Evolutionary conservation across 1,140 invertebrate genomes (phyloP), one percentile per base, ranked within the genome.

Genomic region (Anoplolepis gracilipes): DNA sequence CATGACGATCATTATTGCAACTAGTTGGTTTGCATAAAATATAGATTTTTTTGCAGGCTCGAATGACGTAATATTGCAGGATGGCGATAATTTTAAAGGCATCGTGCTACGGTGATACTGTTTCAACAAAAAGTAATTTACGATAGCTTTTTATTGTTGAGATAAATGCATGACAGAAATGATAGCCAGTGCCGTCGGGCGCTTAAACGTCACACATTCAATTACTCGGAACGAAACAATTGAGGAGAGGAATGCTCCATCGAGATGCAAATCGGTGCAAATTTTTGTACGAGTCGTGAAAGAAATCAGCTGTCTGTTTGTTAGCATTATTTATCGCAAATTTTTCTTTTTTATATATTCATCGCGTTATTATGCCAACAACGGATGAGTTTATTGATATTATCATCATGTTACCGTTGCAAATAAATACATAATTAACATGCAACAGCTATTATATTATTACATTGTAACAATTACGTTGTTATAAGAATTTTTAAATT

Each of bases 181-280:
- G 59, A 85, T 77, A 85, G 77, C 30, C 28, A 30, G 28, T 30
- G 64, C 49, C n/a, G 36, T 16, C 64, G 77, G 49, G 25, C 33
- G 59, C 59, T 85, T 30, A 65, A 78, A 67, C 25, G 49, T 65
- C 73, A 33, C 36, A 59, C 42, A 42, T 46, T 87, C 72, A 73
- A 85, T 73, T 33, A 70, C 19, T 61, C 39, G 11, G 25, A 55
- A 42, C 67, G 28, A 76, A 76, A 86, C 65, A 85, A 85, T 77
- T 49, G 59, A 85, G 46, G 72, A 77, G 65, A 59, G 22, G 42
- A 55, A 33, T 62, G 72, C 55, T 46, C 46, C 59, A 77, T 76
- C 69, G 55, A 61, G 72, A 84, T 76, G 72, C 70, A 77, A 78
- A 69, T 77, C 49, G 39, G 55, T 69, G 81, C 19, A 19, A 55